phyloP scores from a whole-genome alignment of 35 echinoderm and acorn worm species.

The Stichopus chloronotus region DNA sequence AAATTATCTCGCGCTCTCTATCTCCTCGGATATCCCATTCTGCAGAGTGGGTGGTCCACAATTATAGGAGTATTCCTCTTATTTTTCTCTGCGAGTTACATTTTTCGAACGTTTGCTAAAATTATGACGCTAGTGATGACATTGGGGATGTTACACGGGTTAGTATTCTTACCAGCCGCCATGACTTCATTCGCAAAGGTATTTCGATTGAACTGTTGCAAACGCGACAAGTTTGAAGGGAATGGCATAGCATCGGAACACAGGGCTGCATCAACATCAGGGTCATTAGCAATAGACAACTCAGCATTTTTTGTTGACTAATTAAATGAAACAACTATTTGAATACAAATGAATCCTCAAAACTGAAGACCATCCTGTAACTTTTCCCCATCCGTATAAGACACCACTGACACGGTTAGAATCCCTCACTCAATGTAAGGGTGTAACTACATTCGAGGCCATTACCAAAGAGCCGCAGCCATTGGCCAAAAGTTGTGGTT shows the following conservation, averaged over 20 bases:
- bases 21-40: constrained; percentile 74
- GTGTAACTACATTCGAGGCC: too few relatives aligned
- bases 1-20: constrained; percentile 71
- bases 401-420: too few relatives aligned
- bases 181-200: constrained; percentile 48
- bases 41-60: constrained; percentile 88
- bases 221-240: background rate
- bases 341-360: too few relatives aligned
- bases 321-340: background rate
- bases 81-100: constrained; percentile 69
- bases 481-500: too few relatives aligned
- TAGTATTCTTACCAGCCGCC: constrained; percentile 79
- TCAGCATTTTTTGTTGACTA: background rate
- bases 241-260: background rate
- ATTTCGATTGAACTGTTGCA: constrained; percentile 12
- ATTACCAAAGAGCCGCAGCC: too few relatives aligned
- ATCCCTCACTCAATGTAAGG: too few relatives aligned
- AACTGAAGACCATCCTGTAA: too few relatives aligned
- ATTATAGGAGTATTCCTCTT: constrained; percentile 69
- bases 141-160: constrained; percentile 78
- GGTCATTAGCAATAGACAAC: background rate
- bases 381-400: too few relatives aligned
- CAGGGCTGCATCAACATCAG: background rate
- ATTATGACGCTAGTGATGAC: constrained; percentile 90
- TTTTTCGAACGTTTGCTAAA: constrained; percentile 92